These are phyloP conservation scores for Toxonevra muliebris DNA, from an alignment of 2,888 invertebrate species.

Conservation along the genomic window DNA sequence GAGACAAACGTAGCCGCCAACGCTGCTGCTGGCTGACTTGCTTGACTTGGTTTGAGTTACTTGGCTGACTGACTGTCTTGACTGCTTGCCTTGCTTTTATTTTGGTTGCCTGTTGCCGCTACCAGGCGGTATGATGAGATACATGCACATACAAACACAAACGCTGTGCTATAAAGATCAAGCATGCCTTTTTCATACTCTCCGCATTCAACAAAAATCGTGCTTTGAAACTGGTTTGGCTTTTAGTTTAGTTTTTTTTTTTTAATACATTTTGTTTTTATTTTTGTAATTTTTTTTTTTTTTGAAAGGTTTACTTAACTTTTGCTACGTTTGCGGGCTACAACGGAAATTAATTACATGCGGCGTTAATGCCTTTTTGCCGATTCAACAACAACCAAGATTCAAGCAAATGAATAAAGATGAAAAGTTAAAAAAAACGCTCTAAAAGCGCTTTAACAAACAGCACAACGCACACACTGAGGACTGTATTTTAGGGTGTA, in stretches of 20 bases:
- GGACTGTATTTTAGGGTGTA: too few relatives aligned
- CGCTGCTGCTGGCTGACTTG: not conserved
- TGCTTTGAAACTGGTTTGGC: constrained; percentile 13
- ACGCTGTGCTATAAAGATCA: not conserved
- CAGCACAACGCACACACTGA: too few relatives aligned
- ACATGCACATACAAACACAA: too few relatives aligned
- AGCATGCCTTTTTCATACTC: constrained; percentile 27
- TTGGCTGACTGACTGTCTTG: not conserved
- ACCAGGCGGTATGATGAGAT: not conserved
- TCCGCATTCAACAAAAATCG: not conserved
- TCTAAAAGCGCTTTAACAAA: too few relatives aligned
- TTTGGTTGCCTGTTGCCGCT: not conserved
- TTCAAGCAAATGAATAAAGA: too few relatives aligned
- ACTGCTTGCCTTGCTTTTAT: not conserved
- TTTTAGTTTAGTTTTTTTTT: not conserved
- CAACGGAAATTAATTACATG: constrained; percentile 46
- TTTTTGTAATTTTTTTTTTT: constrained; percentile 4
- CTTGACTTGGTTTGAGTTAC: too few relatives aligned
- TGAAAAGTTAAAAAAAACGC: not conserved
- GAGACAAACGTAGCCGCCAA: constrained; percentile 14
- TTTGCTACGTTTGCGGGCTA: not conserved
- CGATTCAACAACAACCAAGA: constrained; percentile 26
- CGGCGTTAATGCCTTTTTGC: constrained; percentile 43
- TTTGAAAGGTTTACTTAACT: constrained; percentile 13
- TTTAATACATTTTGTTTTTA: constrained; percentile 12